Evolutionary conservation across 2,113 vertebrate genomes (phyloP), one percentile per base, ranked within the genome.

Genomic region (Cololabis saira): DNA sequence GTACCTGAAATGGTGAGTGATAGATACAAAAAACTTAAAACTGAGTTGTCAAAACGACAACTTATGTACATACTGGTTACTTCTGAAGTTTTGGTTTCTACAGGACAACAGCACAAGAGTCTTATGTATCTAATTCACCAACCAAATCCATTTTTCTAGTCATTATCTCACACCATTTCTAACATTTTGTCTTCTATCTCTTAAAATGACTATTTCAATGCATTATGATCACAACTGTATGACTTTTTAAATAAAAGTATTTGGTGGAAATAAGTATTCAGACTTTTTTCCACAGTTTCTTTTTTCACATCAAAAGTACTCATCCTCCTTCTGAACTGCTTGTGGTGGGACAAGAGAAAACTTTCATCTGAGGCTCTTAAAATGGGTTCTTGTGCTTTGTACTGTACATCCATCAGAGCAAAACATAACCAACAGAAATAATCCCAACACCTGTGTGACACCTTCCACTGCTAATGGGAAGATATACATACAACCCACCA

Each of bases 351-450:
- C 18, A 16, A 59, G 40, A 56, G 5, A 57, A 37, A 62, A 24
- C n/a, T 69, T 56, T 80, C 7, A 47, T 60, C 10, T 71, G 21
- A 33, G 12, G 14, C 22, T 65, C 16, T 33, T 19, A 59, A 22
- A 27, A 11, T 16, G 15, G 17, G 13, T 58, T 50, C 15, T 71
- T 80, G 80, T 81, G 85, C 81, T 86, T 85, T 69, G 11, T 63
- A 68, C 62, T 69, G 11, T 63, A 68, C 62, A 67, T 61, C 61
- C 8, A 65, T 69, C 37, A 58, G 58, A 67, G 41, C 21, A 62
- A 76, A 67, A 56, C 12, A 63, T 12, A 52, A 1, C 2, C 45
- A 52, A 64, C 44, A 44, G 14, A 27, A 61, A 48, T 4, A 65
- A 71, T 24, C 7, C 19, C 14, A 18, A 67, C 16, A 45, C n/a